Percentiles rank a stretch among this genome's conserved stretches.
Evolutionary conservation across 2,113 vertebrate species (phyloP).

Genomic region (Misgurnus mizolepis): DNA sequence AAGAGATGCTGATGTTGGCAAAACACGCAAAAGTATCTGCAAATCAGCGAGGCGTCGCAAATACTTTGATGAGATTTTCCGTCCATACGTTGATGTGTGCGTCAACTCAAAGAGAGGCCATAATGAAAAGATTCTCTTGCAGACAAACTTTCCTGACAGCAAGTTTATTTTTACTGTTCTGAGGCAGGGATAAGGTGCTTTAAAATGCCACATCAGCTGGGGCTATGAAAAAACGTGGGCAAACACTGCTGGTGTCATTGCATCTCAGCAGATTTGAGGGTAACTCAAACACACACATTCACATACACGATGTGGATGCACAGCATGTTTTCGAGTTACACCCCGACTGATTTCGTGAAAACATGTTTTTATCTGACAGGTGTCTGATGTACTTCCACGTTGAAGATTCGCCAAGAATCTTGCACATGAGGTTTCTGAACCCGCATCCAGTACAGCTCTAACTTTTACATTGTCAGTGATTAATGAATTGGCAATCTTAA

Average conservation of each 20-base stretch:
- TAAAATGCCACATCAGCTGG: constrained; percentile 42
- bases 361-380: constrained; percentile 8
- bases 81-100: background rate
- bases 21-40: constrained; percentile 32
- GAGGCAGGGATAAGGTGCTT: constrained; percentile 45
- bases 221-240: constrained; percentile 34
- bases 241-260: constrained; percentile 14
- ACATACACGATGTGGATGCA: background rate
- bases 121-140: constrained; percentile 41
- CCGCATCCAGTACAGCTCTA: background rate
- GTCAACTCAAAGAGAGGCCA: constrained; percentile 36
- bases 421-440: background rate
- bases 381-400: background rate
- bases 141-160: constrained; percentile 9
- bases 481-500: background rate
- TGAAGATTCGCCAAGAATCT: too few relatives aligned
- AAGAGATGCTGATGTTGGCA: constrained; percentile 19
- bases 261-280: constrained; percentile 30
- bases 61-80: constrained; percentile 27
- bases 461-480: constrained; percentile 14
- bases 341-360: constrained; percentile 2
- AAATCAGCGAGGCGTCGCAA: constrained; percentile 37
- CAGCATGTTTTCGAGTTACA: background rate
- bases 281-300: constrained; percentile 35
- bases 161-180: constrained; percentile 46